Evolutionary conservation across 2,113 vertebrate species (phyloP).

Genomic region (Podilymbus podiceps): DNA sequence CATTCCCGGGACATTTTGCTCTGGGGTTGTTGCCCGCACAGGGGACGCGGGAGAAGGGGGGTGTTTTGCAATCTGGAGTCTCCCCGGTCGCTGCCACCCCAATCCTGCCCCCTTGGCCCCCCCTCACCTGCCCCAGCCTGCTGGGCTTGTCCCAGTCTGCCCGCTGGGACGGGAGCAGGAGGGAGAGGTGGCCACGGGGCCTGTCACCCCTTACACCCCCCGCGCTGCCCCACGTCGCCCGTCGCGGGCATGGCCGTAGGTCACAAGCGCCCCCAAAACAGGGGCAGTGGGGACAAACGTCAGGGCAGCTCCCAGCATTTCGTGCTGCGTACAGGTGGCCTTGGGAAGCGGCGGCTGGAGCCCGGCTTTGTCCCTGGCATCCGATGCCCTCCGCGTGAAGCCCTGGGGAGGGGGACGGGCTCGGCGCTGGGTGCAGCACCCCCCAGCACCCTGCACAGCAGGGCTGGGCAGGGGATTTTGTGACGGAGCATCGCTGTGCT

Average conservation of each 20-base stretch:
- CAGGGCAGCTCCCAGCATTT: too few relatives aligned
- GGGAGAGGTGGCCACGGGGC: neutral
- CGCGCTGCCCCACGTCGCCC: neutral
- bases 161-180: neutral
- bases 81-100: neutral
- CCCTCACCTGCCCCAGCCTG: neutral
- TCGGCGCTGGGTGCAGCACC: rapidly evolving
- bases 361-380: neutral
- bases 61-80: too few relatives aligned
- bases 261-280: neutral
- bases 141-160: neutral
- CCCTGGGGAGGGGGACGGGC: rapidly evolving
- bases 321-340: neutral
- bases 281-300: too few relatives aligned
- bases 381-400: rapidly evolving
- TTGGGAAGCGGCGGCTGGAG: neutral
- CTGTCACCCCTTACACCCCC: neutral
- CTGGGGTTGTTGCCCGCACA: neutral
- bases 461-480: rapidly evolving
- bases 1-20: too few relatives aligned
- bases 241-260: too few relatives aligned
- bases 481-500: rapidly evolving
- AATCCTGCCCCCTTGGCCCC: neutral
- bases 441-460: neutral
- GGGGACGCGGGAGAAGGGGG: too few relatives aligned